Base-by-base conservation (phyloP, 2,888 invertebrate species). In the Atherix ibis region DNA sequence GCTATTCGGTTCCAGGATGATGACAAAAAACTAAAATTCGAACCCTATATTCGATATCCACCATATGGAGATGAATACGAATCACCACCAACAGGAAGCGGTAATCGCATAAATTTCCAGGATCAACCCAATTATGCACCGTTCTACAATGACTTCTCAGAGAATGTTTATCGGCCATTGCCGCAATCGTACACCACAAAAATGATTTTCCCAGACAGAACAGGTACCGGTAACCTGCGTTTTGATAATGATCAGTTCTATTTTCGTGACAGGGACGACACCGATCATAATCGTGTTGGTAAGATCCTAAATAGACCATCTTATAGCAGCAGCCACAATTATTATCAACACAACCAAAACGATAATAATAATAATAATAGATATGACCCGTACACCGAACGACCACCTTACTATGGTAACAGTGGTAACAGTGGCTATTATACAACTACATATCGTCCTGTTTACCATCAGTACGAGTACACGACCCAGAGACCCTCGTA, bases 181-280 rank as follows among this genome's bases (percentile, higher is more conserved):
- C 9, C 46, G 49, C 22, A 22, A 22, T 6, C 6, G 6, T 22
- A 22, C 10, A 22, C 22, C 10, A 8, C 22, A 5, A 47, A 53
- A 35, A 57, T 63, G 41, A 58, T 66, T 30, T 69, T 68, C 43
- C 68, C 70, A 4, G 65, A 65, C 44, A 58, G 69, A 38, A 66
- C 65, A 19, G 66, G 66, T 31, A 67, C 66, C 3, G 67, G 65
- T 25, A 60, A 67, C 44, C 48, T 68, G 27, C 57, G 59, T 45
- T 54, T 66, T 38, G 64, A 65, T 48, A 54, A 51, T 19, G 14
- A 34, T 28, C 27, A 18, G 10, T 22, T 24, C 16, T 10, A 18
- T 12, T 18, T 42, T 16, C 30, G 16, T 9, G 28, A 31, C 25
- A 44, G 27, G 35, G 37, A 35, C 30, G 19, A 53, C 14, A 48